Evolutionary conservation across 1,140 invertebrate genomes (phyloP).

Genomic region (Dendrolimus punctatus): DNA sequence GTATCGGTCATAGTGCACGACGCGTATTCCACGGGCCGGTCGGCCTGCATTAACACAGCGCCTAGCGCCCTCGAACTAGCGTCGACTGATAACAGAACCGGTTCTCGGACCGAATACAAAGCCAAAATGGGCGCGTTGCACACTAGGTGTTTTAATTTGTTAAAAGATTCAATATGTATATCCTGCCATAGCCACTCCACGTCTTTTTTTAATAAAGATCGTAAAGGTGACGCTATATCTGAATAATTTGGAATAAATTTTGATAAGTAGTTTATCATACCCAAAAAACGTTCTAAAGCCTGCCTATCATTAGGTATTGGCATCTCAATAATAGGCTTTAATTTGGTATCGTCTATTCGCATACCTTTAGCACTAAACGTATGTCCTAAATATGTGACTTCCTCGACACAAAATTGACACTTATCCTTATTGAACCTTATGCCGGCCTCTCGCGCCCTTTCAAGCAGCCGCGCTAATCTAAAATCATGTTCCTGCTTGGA

Average conservation of each 20-base stretch:
- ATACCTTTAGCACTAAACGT: constrained; percentile 1
- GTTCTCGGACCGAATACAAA: constrained; percentile 22
- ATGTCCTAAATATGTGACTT: not conserved
- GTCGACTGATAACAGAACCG: constrained; percentile 7
- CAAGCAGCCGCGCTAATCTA: constrained; percentile 1
- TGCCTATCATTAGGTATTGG: constrained; percentile 31
- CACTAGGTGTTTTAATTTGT: constrained; percentile 26
- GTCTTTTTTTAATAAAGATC: constrained; percentile 34
- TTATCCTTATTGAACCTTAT: constrained; percentile 4
- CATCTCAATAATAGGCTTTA: constrained; percentile 9
- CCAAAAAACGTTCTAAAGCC: constrained; percentile 49
- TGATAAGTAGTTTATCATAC: constrained; percentile 48
- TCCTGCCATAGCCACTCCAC: constrained; percentile 35
- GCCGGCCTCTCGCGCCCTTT: constrained; percentile 1
- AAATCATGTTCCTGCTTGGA: constrained; percentile 2
- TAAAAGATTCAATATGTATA: constrained; percentile 9
- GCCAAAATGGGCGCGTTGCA: constrained; percentile 22
- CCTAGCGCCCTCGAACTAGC: too few relatives aligned
- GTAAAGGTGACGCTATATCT: constrained; percentile 23
- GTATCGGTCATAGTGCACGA: constrained; percentile 35
- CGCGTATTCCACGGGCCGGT: constrained; percentile 18
- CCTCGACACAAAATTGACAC: not conserved
- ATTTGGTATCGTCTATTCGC: constrained; percentile 1
- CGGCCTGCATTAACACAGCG: too few relatives aligned
- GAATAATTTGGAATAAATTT: constrained; percentile 33